Evolutionary conservation across 2,888 invertebrate genomes (phyloP), one percentile per base, ranked within the genome.

Genomic region (Cynaeus angustus): DNA sequence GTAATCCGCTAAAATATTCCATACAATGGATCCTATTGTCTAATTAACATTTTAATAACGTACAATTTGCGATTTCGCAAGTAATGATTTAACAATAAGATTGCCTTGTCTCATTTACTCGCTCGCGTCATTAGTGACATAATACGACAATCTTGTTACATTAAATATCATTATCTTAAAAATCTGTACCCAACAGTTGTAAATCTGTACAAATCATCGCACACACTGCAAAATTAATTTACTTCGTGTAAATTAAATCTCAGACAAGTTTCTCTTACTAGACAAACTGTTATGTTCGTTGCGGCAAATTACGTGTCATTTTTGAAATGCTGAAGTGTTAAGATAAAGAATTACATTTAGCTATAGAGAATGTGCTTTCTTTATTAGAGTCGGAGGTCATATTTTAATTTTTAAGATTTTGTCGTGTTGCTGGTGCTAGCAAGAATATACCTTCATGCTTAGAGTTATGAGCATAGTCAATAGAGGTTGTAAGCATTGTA

Each of bases 41-140:
- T 16, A 50, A 48, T 48, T 21, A 48, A 30, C 50, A 7, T 46
- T 46, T 41, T 16, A 46, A 50, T 50, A 28, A 50, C 10, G 30
- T 26, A 10, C n/a, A 50, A 50, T 50, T 50, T 50, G 30, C 3
- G 26, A 50, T 46, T 50, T 28, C 28, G 48, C 48, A 48, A 48
- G 48, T 48, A 48, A 48, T 48, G 16, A 9, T 21, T 10, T 26
- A 21, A 21, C 21, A 21, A 21, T 21, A 21, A 48, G 26, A 48
- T 48, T 48, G 21, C 16, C 26, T 48, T 10, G 14, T 48, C n/a
- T 48, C 14, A 43, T 48, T 48, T 21, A 48, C 9, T 10, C 7
- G 48, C 26, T 16, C 9, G n/a, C 26, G 9, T 21, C 9, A 16
- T 48, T 21, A 48, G 26, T 48, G 48, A 48, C 48, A 48, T 48